Evolutionary conservation across 1,140 invertebrate genomes (phyloP).

Genomic region (Rhizoglyphus robini): DNA sequence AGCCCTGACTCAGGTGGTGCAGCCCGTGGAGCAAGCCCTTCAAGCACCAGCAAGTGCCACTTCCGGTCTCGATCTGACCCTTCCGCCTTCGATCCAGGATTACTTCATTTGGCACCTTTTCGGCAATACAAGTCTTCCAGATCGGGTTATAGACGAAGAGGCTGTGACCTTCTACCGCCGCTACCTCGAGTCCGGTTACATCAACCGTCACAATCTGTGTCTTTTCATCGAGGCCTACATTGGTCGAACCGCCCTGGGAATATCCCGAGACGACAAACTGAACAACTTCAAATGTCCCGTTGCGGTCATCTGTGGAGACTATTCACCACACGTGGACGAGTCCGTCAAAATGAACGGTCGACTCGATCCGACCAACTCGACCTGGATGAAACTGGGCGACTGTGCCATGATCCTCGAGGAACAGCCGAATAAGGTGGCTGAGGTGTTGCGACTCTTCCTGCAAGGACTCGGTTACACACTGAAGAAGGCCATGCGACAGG

Average conservation of each 20-base stretch:
- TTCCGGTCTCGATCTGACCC: conserved; percentile 36
- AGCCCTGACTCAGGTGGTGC: conserved; percentile 49
- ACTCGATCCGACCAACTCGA: conserved; percentile 84
- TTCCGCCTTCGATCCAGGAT: conserved; percentile 45
- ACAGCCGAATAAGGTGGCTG: conserved; percentile 88
- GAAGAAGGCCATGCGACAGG: not conserved
- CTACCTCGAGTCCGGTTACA: conserved; percentile 59
- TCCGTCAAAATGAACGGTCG: conserved; percentile 81
- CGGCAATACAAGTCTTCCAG: conserved; percentile 65
- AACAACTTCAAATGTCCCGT: conserved; percentile 22
- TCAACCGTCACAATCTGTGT: conserved; percentile 86
- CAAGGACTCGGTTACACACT: conserved; percentile 85
- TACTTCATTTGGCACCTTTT: conserved; percentile 99
- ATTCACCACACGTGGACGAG: conserved; percentile 71
- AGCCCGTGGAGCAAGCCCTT: not conserved
- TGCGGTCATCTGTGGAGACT: conserved; percentile 17
- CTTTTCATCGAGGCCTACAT: conserved; percentile 91
- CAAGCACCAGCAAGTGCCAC: conserved; percentile 46
- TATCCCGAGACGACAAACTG: conserved; percentile 16
- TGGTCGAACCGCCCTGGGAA: conserved; percentile 17
- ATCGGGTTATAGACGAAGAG: conserved; percentile 72
- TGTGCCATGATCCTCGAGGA: conserved; percentile 97
- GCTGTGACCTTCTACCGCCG: conserved; percentile 81
- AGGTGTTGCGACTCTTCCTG: conserved; percentile 90
- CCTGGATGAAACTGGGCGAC: conserved; percentile 98